Evolutionary conservation across 2,797 vertebrate species (phyloP).

Genomic region (Vireo griseus): DNA sequence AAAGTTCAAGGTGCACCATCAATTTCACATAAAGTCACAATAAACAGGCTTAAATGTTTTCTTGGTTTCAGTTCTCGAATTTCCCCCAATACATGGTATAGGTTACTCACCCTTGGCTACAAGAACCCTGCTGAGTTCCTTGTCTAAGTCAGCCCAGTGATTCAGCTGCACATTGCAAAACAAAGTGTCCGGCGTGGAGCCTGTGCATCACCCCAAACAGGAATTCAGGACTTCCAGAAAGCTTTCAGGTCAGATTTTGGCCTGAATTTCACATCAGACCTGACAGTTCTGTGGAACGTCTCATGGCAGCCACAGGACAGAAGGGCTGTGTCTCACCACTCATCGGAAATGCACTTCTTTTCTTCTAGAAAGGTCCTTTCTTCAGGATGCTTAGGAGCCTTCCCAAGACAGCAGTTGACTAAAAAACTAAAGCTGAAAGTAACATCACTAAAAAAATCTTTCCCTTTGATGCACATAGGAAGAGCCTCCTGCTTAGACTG

Average conservation of each 20-base stretch:
- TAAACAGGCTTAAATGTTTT: background rate
- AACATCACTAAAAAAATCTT: background rate
- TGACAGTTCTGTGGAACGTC: accelerated
- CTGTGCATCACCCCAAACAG: background rate
- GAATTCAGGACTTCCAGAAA: background rate
- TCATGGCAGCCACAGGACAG: accelerated
- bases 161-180: background rate
- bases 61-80: background rate
- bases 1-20: background rate
- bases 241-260: background rate
- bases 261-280: background rate
- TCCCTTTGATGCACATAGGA: background rate
- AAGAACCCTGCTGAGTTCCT: background rate
- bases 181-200: accelerated
- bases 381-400: background rate
- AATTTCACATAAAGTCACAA: background rate
- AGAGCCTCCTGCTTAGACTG: background rate
- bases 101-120: background rate
- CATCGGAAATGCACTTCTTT: background rate
- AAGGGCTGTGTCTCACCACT: background rate
- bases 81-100: background rate
- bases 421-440: background rate
- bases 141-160: background rate
- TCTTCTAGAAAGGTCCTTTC: background rate
- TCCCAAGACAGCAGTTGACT: background rate